Conservation (phyloP, 2,113 vertebrate genomes). For the Cromileptes altivelis region DNA sequence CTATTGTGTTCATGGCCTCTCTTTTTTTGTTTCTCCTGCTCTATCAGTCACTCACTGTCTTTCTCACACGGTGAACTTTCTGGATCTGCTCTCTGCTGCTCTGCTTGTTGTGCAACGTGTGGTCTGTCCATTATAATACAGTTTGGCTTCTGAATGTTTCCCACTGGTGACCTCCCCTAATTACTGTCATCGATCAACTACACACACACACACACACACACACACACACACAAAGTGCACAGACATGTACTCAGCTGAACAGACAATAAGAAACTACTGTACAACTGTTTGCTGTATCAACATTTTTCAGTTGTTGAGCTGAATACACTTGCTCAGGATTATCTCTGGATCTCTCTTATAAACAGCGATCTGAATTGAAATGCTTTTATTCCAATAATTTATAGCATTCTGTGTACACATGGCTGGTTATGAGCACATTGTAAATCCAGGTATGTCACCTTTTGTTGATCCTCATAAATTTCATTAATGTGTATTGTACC, state of each 20-base stretch:
- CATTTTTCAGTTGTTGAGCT: background rate
- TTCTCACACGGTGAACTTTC: background rate
- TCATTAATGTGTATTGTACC: background rate
- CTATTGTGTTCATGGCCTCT: slow-evolving; percentile 57
- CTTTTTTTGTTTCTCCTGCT: background rate
- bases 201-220: background rate
- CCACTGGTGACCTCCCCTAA: slow-evolving; percentile 58
- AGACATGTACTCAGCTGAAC: background rate
- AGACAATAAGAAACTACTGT: background rate
- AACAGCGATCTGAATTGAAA: background rate
- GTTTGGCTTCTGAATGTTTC: slow-evolving; percentile 50
- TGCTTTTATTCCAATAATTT: background rate
- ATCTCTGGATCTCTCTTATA: background rate
- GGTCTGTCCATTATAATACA: slow-evolving; percentile 16
- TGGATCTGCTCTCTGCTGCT: background rate
- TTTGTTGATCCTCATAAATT: background rate
- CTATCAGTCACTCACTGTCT: background rate
- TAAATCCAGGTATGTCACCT: too few species aligned
- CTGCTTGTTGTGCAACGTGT: slow-evolving; percentile 5
- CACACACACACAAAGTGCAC: background rate
- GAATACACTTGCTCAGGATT: background rate
- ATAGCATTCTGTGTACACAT: background rate
- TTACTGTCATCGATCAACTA: slow-evolving; percentile 67
- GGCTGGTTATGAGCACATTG: background rate
- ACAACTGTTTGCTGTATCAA: background rate